These are phyloP conservation scores for Stegana nigrithorax DNA, from an alignment of 2,888 invertebrate genomes.

Conservation along the genomic window DNA sequence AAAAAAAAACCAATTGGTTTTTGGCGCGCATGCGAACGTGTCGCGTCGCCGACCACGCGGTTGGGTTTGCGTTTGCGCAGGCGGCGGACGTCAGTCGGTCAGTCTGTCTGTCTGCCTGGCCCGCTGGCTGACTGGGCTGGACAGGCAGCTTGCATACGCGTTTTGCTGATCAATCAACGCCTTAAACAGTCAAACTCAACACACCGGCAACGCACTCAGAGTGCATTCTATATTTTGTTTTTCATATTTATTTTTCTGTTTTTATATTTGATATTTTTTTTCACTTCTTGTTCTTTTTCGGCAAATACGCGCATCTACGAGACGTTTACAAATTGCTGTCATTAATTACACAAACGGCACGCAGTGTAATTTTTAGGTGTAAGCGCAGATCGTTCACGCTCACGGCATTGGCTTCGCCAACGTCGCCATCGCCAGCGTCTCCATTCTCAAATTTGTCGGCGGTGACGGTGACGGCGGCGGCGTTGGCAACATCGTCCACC, in stretches of 20 bases:
- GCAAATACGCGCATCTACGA: conserved; percentile 53
- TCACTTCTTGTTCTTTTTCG: conserved; percentile 40
- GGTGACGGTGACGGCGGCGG: not conserved
- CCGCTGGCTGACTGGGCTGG: too few species aligned
- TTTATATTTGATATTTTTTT: not conserved
- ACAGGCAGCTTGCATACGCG: too few species aligned
- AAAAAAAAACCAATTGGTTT: too few species aligned
- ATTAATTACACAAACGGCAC: conserved; percentile 63
- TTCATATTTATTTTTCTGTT: conserved; percentile 27
- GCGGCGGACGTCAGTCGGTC: conserved; percentile 30
- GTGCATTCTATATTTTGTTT: not conserved
- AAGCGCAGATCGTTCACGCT: too few species aligned
- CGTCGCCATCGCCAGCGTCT: too few species aligned
- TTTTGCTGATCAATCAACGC: conserved; percentile 63
- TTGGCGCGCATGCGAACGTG: conserved; percentile 8
- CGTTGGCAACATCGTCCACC: not conserved
- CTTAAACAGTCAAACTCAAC: conserved; percentile 50
- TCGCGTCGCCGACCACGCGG: conserved; percentile 23
- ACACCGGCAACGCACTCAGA: conserved; percentile 31
- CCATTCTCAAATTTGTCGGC: too few species aligned
- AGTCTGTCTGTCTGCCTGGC: too few species aligned
- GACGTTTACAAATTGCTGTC: conserved; percentile 65
- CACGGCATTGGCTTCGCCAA: too few species aligned
- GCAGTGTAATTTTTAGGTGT: conserved; percentile 33
- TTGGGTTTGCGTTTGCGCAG: conserved; percentile 50